phyloP scores from a whole-genome alignment of 2,888 invertebrate species.

The Syrista parreyssii region DNA sequence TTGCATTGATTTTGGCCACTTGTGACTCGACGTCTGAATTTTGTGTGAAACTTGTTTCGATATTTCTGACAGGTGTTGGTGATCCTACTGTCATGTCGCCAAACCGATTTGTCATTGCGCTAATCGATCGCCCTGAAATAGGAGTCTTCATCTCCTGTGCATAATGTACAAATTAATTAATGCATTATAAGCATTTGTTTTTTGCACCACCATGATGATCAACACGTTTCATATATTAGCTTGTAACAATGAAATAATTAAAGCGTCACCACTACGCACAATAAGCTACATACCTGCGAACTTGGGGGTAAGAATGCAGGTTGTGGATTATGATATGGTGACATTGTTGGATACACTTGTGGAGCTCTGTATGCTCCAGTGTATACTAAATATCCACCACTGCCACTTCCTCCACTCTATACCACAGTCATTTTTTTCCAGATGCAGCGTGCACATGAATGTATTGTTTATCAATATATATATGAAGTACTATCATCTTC shows the following conservation, averaged over 20 bases:
- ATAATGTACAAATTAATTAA: conserved; percentile 5
- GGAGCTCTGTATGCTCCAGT: conserved; percentile 62
- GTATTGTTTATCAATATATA: conserved; percentile 30
- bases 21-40: conserved; percentile 77
- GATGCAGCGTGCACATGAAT: conserved; percentile 58
- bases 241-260: background rate
- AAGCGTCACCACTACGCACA: background rate
- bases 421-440: conserved; percentile 47
- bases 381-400: conserved; percentile 59
- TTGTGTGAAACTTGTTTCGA: conserved; percentile 74
- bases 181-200: background rate
- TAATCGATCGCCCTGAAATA: conserved; percentile 56
- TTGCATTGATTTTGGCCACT: conserved; percentile 83
- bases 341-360: conserved; percentile 63
- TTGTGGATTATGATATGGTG: conserved; percentile 64
- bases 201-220: background rate
- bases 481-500: background rate
- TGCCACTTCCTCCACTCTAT: conserved; percentile 58
- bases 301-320: conserved; percentile 64
- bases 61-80: conserved; percentile 57
- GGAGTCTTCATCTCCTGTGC: conserved; percentile 62
- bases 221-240: background rate
- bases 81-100: conserved; percentile 62
- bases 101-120: conserved; percentile 59
- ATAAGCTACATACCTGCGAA: conserved; percentile 53